Conservation (phyloP, 2,888 invertebrate genomes). For the Brachypalpus laphriformis region DNA sequence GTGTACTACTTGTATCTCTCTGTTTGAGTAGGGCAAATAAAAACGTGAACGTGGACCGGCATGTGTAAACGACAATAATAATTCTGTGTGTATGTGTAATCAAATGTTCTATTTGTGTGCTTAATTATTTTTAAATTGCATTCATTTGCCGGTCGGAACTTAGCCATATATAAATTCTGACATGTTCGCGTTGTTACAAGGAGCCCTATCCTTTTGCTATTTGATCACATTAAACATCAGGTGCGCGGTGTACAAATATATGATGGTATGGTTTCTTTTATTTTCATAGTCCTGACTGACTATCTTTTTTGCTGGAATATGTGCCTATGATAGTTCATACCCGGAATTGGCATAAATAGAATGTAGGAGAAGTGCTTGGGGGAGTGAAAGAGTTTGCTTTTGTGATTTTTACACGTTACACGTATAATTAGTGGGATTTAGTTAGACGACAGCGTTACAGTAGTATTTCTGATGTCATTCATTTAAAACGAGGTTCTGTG, state of each 20-base stretch:
- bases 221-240: conserved; percentile 51
- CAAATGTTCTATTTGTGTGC: conserved; percentile 56
- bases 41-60: conserved; percentile 6
- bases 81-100: conserved; percentile 33
- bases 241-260: background rate
- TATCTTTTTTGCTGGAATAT: conserved; percentile 3
- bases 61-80: conserved; percentile 44
- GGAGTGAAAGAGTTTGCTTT: conserved; percentile 26
- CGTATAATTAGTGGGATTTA: conserved; percentile 62
- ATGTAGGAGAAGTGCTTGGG: background rate
- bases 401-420: conserved; percentile 51
- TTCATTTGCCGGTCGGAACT: conserved; percentile 43
- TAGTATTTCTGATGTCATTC: conserved; percentile 27
- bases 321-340: conserved; percentile 20
- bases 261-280: conserved; percentile 14
- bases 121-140: conserved; percentile 71
- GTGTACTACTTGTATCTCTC: background rate
- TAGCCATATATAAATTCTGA: conserved; percentile 22
- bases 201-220: conserved; percentile 27
- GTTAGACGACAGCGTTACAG: conserved; percentile 6
- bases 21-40: conserved; percentile 17
- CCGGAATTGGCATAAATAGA: background rate
- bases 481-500: background rate
- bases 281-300: background rate
- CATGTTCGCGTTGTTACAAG: conserved; percentile 19